Base-by-base conservation (phyloP, 2,113 vertebrate species). In the Apaloderma vittatum region DNA sequence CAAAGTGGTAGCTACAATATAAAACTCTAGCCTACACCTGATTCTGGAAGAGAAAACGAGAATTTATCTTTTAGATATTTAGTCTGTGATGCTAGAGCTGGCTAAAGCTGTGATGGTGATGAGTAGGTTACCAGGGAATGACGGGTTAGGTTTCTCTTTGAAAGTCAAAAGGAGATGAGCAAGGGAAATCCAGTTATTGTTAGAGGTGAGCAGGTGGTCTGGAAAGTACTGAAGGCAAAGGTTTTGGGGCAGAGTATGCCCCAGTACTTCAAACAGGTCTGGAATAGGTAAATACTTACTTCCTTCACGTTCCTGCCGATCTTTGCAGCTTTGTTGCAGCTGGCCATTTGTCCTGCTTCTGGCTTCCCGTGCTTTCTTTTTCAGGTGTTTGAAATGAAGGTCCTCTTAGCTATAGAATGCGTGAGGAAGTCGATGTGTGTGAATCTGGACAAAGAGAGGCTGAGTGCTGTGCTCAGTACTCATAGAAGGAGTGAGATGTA, bases 351-450 rank as follows among this genome's bases (percentile, higher is more conserved):
- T 46, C 43, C 34, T 71, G 16, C 55, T 32, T 77, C 80, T 71
- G 27, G 46, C 30, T 84, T 77, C 30, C 34, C 1, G 0, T 73
- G 26, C 24, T 79, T 58, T 40, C 23, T 59, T 37, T 81, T 67
- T 45, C 27, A 48, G 27, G 8, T 52, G 20, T 51, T 61, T 27
- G 29, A 9, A 55, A 26, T 63, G 29, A 22, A 61, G 45, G 18
- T 55, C 29, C 13, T 61, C 4, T 20, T 70, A 8, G 11, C 2
- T 8, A 5, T 23, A 55, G 43, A 23, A 34, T 57, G 46, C 10
- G 11, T 8, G 36, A n/a, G 29, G 13, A 75, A 37, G 30, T 30
- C 0, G 0, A 1, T 17, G 8, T 37, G 3, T 45, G 16, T 45
- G 26, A 40, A 18, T 75, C 58, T 40, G 22, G 23, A 29, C 19